phyloP scores from a whole-genome alignment of 2,113 vertebrate species.

The Diphyllodes magnificus region DNA sequence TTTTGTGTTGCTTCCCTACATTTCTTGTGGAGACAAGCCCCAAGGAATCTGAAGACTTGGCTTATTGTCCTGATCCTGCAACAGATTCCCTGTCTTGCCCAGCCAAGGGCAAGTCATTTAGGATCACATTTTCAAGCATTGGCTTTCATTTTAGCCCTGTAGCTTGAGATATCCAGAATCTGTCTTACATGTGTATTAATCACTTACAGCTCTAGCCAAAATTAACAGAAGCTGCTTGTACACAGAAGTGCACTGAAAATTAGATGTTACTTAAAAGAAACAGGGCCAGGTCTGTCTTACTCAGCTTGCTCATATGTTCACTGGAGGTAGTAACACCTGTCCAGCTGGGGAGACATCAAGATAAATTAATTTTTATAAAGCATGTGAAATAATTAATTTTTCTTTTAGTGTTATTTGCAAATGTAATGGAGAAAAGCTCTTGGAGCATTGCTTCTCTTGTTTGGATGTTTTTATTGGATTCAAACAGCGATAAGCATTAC shows the following conservation, averaged over 20 bases:
- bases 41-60: conserved; percentile 38
- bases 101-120: conserved; percentile 5
- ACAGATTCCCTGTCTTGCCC: conserved; percentile 7
- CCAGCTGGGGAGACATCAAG: background rate
- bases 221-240: conserved; percentile 7
- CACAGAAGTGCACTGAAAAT: background rate
- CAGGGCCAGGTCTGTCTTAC: conserved; percentile 20
- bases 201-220: background rate
- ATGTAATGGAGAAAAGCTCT: background rate
- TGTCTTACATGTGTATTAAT: background rate
- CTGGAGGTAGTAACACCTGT: conserved; percentile 26
- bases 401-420: background rate
- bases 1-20: background rate
- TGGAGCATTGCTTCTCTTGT: background rate
- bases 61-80: conserved; percentile 37
- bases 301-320: background rate
- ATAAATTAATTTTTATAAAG: background rate
- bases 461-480: background rate
- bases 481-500: background rate
- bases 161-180: background rate
- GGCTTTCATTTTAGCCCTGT: conserved; percentile 3
- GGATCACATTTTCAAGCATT: background rate
- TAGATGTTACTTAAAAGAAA: background rate
- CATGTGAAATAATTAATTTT: background rate
- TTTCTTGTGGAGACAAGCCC: conserved; percentile 57